Conservation (phyloP, 2,113 vertebrate species). For the Tautogolabrus adspersus region DNA sequence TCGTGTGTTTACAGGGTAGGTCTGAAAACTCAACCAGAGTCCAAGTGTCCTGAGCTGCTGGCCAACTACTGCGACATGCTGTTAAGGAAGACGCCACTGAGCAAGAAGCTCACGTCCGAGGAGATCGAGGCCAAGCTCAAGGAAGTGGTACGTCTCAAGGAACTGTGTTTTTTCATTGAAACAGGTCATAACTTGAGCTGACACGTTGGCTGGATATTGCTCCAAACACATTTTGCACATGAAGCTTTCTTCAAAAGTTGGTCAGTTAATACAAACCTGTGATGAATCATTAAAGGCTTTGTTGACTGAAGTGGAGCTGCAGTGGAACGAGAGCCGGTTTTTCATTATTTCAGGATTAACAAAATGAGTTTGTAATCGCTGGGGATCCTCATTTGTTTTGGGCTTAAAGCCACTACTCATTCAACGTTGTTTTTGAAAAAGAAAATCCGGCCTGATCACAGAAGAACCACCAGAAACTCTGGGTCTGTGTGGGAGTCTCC, state of each 20-base stretch:
- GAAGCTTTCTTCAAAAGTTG: background rate
- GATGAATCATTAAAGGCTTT: background rate
- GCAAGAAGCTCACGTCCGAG: constrained; percentile 99
- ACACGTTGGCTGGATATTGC: too few species aligned
- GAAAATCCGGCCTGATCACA: background rate
- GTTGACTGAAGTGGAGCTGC: background rate
- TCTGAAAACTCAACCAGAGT: constrained; percentile 98
- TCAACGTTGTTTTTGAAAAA: background rate
- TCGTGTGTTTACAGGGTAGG: constrained; percentile 85
- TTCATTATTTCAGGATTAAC: constrained; percentile 3
- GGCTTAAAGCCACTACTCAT: background rate
- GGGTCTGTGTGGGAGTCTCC: background rate
- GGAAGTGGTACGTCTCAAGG: constrained; percentile 90
- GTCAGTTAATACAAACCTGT: background rate
- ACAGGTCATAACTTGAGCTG: too few species aligned
- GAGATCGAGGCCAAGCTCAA: constrained; percentile 99
- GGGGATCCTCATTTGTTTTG: background rate
- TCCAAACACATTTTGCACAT: too few species aligned
- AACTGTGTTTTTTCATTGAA: too few species aligned
- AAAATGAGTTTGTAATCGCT: background rate
- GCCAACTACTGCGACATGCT: constrained; percentile 99
- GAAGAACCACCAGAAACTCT: background rate
- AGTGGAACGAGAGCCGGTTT: background rate
- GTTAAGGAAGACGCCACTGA: constrained; percentile 97
- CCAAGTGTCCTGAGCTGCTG: constrained; percentile 98